These are phyloP conservation scores for Acipenser ruthenus DNA, from an alignment of 2,797 vertebrate species.

Conservation along the genomic window DNA sequence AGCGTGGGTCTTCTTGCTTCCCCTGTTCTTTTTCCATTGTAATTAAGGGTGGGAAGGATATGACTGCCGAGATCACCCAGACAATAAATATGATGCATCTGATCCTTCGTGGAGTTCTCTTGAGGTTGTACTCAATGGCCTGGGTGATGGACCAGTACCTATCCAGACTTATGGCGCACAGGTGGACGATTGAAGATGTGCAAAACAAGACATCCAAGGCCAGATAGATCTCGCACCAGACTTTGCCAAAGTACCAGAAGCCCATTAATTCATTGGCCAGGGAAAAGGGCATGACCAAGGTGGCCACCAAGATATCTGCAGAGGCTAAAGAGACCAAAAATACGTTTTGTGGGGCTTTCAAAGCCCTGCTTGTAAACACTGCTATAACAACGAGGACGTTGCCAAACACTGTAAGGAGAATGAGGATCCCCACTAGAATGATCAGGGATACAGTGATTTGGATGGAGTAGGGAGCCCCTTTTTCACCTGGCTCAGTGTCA, in stretches of 20 bases:
- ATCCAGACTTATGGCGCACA: conserved; percentile 95
- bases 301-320: conserved; percentile 92
- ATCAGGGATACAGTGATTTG: conserved; percentile 72
- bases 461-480: conserved; percentile 55
- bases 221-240: conserved; percentile 93
- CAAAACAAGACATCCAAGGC: conserved; percentile 94
- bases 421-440: conserved; percentile 80
- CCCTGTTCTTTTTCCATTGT: conserved; percentile 73
- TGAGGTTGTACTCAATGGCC: conserved; percentile 94
- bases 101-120: conserved; percentile 88
- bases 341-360: conserved; percentile 91
- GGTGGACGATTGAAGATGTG: conserved; percentile 90
- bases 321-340: conserved; percentile 93
- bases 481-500: conserved; percentile 46
- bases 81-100: conserved; percentile 90
- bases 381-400: conserved; percentile 94
- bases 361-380: conserved; percentile 85
- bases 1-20: conserved; percentile 48
- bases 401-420: conserved; percentile 85
- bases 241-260: conserved; percentile 90
- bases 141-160: conserved; percentile 97
- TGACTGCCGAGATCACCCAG: conserved; percentile 89
- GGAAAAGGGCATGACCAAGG: conserved; percentile 93
- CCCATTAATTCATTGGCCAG: conserved; percentile 94
- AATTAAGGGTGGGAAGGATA: conserved; percentile 92